These are phyloP conservation scores for Monoplex corrugatus DNA, from an alignment of 2,888 invertebrate genomes.

Conservation along the genomic window DNA sequence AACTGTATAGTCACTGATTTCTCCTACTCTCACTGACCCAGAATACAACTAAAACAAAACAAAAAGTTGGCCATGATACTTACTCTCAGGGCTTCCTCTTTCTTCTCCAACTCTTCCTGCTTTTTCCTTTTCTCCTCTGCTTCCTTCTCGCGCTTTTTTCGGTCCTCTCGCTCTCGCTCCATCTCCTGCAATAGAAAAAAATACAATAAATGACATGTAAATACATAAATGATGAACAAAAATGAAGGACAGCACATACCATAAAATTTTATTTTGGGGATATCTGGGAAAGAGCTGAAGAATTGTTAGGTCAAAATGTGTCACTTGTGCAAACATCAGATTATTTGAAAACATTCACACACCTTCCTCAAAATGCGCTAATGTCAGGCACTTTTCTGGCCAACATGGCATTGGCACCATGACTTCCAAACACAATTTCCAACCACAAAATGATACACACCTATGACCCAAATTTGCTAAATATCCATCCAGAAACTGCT, in stretches of 20 bases:
- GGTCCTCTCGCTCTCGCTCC: constrained; percentile 89
- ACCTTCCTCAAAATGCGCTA: too few relatives aligned
- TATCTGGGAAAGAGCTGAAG: background rate
- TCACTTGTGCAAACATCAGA: background rate
- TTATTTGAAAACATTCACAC: background rate
- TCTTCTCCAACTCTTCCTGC: constrained; percentile 85
- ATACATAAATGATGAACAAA: background rate
- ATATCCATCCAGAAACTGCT: background rate
- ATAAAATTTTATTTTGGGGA: too few relatives aligned
- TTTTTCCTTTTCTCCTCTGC: constrained; percentile 90
- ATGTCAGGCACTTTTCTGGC: too few relatives aligned
- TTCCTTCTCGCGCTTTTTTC: constrained; percentile 88
- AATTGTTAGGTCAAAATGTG: background rate
- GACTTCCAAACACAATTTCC: too few relatives aligned
- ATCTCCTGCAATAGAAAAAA: constrained; percentile 58
- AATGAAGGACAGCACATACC: background rate
- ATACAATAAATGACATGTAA: background rate
- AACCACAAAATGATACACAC: background rate
- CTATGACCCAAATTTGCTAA: background rate
- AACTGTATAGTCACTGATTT: too few relatives aligned
- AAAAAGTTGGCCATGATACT: too few relatives aligned
- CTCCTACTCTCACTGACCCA: too few relatives aligned
- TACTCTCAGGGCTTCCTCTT: constrained; percentile 75
- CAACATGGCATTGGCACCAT: too few relatives aligned
- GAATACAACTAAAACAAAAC: too few relatives aligned